A percentile compares a stretch with the other conserved stretches of the same genome.
These are phyloP conservation scores for Hippocampus comes DNA, from an alignment of 2,113 vertebrate species.

Conservation along the genomic window DNA sequence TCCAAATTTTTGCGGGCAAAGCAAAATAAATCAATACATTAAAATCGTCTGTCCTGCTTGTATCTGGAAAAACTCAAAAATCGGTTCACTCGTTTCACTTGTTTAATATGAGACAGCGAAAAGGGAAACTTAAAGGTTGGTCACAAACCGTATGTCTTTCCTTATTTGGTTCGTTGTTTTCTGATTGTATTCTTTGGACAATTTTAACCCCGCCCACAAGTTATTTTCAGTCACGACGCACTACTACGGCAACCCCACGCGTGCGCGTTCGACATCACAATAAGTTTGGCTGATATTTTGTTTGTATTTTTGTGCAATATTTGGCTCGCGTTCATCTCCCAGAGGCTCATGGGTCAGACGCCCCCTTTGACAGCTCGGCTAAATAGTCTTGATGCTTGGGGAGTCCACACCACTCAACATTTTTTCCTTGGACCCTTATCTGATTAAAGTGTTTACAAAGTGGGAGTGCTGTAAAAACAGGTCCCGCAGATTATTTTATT, in stretches of 20 bases:
- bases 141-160: too few species aligned
- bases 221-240: neutral
- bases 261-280: neutral
- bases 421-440: slow-evolving; percentile 44
- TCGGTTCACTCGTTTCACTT: too few species aligned
- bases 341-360: neutral
- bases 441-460: slow-evolving; percentile 57
- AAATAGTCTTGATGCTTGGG: slow-evolving; percentile 17
- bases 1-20: too few species aligned
- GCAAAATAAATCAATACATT: too few species aligned
- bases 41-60: too few species aligned
- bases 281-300: slow-evolving; percentile 1
- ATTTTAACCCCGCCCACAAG: neutral
- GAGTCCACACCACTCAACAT: slow-evolving; percentile 32
- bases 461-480: slow-evolving; percentile 54
- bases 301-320: neutral
- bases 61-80: too few species aligned
- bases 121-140: too few species aligned
- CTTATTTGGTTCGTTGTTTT: too few species aligned
- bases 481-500: slow-evolving; percentile 43
- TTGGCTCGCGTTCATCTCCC: neutral
- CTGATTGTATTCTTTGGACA: neutral
- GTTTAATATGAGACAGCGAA: too few species aligned
- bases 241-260: neutral
- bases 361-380: slow-evolving; percentile 21